Base-by-base conservation (phyloP, 2,797 vertebrate species). In the Rhinophrynus dorsalis region DNA sequence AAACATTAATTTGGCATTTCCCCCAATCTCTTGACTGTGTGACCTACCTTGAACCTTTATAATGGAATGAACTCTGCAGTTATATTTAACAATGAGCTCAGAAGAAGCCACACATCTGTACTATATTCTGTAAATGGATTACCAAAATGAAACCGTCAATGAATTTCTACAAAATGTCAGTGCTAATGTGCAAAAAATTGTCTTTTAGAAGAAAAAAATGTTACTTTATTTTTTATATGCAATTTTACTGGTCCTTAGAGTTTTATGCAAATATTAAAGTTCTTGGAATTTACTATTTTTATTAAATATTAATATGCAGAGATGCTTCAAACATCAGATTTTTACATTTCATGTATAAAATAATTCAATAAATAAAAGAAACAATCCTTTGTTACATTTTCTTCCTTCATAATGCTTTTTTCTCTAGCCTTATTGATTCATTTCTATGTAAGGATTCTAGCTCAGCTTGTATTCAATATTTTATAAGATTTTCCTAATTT, bases 201-300 rank as follows among this genome's bases (percentile, higher is more conserved):
- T 24, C 30, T 57, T 57, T 57, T 20, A 37, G 11, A 57, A 1
- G 23, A 44, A 60, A 37, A 44, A 29, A 60, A 13, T 60, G 30
- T 44, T 54, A 32, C 62, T 66, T 75, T 61, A 1, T 47, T 20
- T 74, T 81, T 74, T 58, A 52, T 55, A 77, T 77, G 73, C 44
- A 3, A 71, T 44, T 74, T 63, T 23, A 2, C 17, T 74, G 76
- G 56, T 38, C 47, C 55, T 69, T 18, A 20, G 26, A 29, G 13
- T 74, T 61, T 50, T 26, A 67, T 20, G 12, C 72, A 65, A 69
- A 67, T 63, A 47, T 10, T 20, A 1, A 38, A 21, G 59, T 77
- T 74, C 9, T 68, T 74, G 21, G 3, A 75, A 78, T 10, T 32
- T 68, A 68, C 1, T 2, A 37, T 2, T 56, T 2, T 33, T 67